Conservation (phyloP, 2,888 invertebrate genomes). For the Brachypalpus laphriformis region DNA sequence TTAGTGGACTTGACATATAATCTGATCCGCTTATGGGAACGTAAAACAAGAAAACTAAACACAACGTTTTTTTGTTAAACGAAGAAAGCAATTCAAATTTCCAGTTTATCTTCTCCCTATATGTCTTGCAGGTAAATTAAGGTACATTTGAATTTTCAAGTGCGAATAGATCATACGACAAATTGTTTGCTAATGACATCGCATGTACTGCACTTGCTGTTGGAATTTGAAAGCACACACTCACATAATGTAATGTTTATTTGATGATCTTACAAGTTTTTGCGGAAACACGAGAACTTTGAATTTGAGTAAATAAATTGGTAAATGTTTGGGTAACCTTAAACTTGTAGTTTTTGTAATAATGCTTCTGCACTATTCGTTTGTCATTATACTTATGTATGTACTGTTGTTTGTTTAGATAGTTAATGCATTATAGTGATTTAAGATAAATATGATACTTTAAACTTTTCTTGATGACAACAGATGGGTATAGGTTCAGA, state of each 20-base stretch:
- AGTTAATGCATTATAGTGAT: not conserved
- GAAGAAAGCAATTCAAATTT: no score
- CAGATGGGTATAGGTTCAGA: no score
- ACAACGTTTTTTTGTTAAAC: not conserved
- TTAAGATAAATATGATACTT: no score
- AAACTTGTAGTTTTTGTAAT: not conserved
- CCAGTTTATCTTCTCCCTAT: not conserved
- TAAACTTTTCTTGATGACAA: no score
- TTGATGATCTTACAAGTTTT: slow-evolving; percentile 23
- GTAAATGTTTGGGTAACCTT: slow-evolving; percentile 10
- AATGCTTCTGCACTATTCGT: not conserved
- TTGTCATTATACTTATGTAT: not conserved
- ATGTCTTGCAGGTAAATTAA: not conserved
- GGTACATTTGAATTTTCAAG: not conserved
- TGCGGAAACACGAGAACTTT: slow-evolving; percentile 37
- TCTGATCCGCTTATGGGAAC: not conserved
- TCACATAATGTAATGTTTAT: slow-evolving; percentile 3
- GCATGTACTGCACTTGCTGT: slow-evolving; percentile 5
- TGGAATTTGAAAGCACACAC: slow-evolving; percentile 24
- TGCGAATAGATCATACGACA: slow-evolving; percentile 10
- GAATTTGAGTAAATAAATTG: not conserved
- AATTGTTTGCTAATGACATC: slow-evolving; percentile 33
- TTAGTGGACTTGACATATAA: not conserved
- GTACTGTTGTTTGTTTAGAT: not conserved
- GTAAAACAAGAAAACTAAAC: not conserved